Conservation (phyloP, 1,140 invertebrate species). For the Lepidurus arcticus region DNA sequence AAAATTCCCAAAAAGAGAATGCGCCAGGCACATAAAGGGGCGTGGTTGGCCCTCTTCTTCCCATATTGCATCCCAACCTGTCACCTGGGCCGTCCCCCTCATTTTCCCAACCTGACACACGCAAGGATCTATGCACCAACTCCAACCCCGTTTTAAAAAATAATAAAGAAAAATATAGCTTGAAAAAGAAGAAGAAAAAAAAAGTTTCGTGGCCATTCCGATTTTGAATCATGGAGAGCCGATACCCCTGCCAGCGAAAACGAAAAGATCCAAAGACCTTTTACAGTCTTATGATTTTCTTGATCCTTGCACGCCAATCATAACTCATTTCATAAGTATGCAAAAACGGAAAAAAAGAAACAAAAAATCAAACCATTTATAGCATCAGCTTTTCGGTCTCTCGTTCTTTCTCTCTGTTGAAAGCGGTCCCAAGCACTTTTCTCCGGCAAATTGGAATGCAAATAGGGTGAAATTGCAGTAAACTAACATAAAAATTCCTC, state of each 20-base stretch:
- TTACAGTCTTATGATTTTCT: slow-evolving; percentile 22
- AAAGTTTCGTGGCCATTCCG: slow-evolving; percentile 8
- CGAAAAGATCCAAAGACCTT: slow-evolving; percentile 9
- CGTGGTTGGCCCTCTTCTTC: slow-evolving; percentile 7
- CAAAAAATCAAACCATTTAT: background rate
- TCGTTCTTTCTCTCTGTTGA: background rate
- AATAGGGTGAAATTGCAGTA: background rate
- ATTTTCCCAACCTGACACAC: slow-evolving; percentile 21
- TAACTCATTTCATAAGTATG: slow-evolving; percentile 2
- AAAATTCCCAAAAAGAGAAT: slow-evolving; percentile 10
- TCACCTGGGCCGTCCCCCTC: slow-evolving; percentile 16
- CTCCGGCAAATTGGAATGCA: background rate
- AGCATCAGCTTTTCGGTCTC: background rate
- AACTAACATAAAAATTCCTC: background rate
- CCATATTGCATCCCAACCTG: slow-evolving; percentile 21
- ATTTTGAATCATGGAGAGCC: slow-evolving; percentile 5
- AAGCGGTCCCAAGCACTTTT: background rate
- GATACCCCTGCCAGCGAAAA: background rate
- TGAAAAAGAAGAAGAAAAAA: background rate
- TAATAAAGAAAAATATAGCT: background rate
- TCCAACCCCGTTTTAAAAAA: background rate
- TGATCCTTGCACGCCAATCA: slow-evolving; percentile 17
- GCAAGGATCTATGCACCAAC: slow-evolving; percentile 21
- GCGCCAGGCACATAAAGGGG: slow-evolving; percentile 17
- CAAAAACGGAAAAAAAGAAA: background rate